Conservation (phyloP, 2,888 invertebrate genomes). For the Acanthosoma haemorrhoidale region DNA sequence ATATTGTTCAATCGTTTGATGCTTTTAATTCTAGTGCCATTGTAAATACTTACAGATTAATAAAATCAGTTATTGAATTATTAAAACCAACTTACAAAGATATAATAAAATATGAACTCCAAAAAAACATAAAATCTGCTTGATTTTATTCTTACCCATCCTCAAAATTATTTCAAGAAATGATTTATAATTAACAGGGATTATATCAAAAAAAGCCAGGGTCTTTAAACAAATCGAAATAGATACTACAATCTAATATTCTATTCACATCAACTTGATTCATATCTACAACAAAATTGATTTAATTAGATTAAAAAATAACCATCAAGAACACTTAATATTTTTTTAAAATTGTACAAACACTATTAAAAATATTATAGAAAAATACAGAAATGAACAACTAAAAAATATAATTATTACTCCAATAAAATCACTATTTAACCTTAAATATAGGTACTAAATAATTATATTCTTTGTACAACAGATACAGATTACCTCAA, state of each 20-base stretch:
- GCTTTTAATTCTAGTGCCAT: no score
- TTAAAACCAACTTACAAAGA: no score
- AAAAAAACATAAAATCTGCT: no score
- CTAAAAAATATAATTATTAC: background rate
- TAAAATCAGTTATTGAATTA: no score
- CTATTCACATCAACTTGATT: conserved; percentile 4
- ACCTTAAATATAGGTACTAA: background rate
- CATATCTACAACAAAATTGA: background rate
- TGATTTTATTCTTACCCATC: no score
- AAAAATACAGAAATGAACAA: background rate
- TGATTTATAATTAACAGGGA: no score
- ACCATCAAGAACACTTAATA: background rate
- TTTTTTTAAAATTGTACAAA: background rate
- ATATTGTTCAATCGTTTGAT: no score
- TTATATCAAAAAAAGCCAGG: background rate
- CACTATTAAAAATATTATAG: background rate
- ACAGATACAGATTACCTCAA: background rate
- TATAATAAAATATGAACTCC: no score
- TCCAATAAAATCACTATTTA: background rate
- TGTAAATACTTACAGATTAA: no score
- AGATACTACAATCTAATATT: background rate
- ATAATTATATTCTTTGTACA: background rate
- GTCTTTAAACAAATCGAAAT: background rate
- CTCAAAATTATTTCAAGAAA: no score
- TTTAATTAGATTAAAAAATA: background rate